Conservation (phyloP, 2,888 invertebrate species). For the Biston stratarius region DNA sequence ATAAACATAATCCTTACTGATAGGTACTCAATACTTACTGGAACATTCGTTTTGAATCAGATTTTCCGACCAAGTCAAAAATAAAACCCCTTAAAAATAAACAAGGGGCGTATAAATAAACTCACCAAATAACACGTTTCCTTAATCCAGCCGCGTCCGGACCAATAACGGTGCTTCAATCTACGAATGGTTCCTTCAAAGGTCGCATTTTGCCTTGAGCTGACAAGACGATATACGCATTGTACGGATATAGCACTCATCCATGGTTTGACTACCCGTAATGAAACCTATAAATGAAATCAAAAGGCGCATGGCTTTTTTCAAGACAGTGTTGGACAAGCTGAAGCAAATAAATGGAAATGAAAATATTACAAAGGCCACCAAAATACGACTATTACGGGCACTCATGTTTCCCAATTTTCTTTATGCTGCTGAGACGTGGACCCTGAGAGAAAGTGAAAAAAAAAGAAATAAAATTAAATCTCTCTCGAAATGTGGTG, state of each 20-base stretch:
- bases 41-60: background rate
- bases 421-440: too few relatives aligned
- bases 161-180: conserved; percentile 16
- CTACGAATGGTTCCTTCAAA: conserved; percentile 15
- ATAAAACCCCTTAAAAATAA: conserved; percentile 2
- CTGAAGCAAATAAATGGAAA: too few relatives aligned
- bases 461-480: too few relatives aligned
- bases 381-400: too few relatives aligned
- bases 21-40: background rate
- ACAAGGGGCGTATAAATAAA: conserved; percentile 4
- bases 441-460: too few relatives aligned
- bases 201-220: conserved; percentile 11
- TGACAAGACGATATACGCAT: background rate
- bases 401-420: too few relatives aligned
- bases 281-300: background rate
- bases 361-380: too few relatives aligned
- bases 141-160: conserved; percentile 4
- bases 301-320: too few relatives aligned
- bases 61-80: background rate
- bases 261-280: background rate
- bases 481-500: too few relatives aligned
- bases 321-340: too few relatives aligned
- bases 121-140: conserved; percentile 4
- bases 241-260: background rate
- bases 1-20: too few relatives aligned